These are phyloP conservation scores for Blastomussa wellsi DNA, from an alignment of 92 coral and sea anemone species.

Conservation along the genomic window DNA sequence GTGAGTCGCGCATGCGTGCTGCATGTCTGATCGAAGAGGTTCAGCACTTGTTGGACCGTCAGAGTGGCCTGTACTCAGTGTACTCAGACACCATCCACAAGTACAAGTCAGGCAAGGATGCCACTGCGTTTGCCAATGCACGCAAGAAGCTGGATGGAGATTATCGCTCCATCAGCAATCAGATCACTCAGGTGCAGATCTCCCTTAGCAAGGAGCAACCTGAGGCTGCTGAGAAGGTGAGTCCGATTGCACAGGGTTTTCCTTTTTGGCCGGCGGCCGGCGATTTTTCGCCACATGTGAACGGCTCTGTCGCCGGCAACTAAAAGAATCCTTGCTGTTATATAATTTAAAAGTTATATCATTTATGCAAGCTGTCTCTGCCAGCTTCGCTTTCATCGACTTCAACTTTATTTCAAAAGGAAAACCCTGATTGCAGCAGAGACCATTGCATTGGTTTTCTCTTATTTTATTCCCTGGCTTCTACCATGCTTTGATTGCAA, in stretches of 20 bases:
- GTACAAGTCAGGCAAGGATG: constrained; percentile 90
- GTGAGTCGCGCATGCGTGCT: constrained; percentile 95
- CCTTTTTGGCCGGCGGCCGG: too few species aligned
- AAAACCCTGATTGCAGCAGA: neutral
- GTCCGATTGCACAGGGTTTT: too few species aligned
- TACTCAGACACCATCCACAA: constrained; percentile 91
- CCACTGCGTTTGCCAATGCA: constrained; percentile 84
- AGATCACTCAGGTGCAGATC: constrained; percentile 82
- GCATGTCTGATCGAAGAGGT: constrained; percentile 95
- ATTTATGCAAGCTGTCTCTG: too few species aligned
- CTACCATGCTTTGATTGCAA: too few species aligned
- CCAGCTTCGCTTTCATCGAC: too few species aligned
- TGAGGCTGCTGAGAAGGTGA: constrained; percentile 90
- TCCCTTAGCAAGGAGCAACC: constrained; percentile 92
- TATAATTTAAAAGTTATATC: too few species aligned
- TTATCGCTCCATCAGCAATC: constrained; percentile 86
- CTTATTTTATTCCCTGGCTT: too few species aligned
- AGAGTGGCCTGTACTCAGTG: constrained; percentile 91
- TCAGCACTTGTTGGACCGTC: constrained; percentile 88
- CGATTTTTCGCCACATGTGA: too few species aligned
- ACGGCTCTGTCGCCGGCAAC: too few species aligned
- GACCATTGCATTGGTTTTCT: too few species aligned
- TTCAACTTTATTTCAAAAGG: too few species aligned
- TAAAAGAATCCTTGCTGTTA: too few species aligned
- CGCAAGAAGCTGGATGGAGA: constrained; percentile 97